Evolutionary conservation across 2,113 vertebrate genomes (phyloP), one percentile per base, ranked within the genome.

Genomic region (Gopherus evgoodei): DNA sequence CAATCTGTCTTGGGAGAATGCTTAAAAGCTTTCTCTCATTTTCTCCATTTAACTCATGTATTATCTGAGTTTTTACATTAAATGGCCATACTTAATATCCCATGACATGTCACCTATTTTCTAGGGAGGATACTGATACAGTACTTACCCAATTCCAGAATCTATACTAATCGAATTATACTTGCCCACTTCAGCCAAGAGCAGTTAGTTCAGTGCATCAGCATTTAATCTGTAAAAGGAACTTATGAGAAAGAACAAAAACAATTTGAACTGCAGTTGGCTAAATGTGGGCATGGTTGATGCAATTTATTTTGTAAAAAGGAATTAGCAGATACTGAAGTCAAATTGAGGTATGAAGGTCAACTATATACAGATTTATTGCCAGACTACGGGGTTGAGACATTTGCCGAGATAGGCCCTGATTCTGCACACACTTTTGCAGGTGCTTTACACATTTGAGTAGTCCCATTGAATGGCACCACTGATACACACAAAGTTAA

Each of bases 1-100:
- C 96, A 90, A 98, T 98, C 98, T 89, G 96, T 98, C 98, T 98
- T 98, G 98, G 97, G 98, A 98, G 97, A 96, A 97, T 96, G 97
- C 98, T 98, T 98, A 98, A 99, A 98, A 98, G 98, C 98, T 98
- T 98, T 98, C 97, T 98, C 98, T 98, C 98, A 98, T 98, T 98
- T 98, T 98, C 98, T 98, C 98, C 97, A 97, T 98, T 98, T 98
- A 98, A 98, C 98, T 98, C 98, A 75, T 98, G 98, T 99, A 98
- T 98, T 98, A 98, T 98, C 98, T 95, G 97, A 97, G 97, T 98
- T 98, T 98, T 98, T 98, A 98, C 98, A 98, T 98, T 98, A 98
- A 99, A 98, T 98, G 98, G 97, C 97, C 97, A 96, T 98, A 98
- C 98, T 98, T 98, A 98, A 98, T 98, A 98, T 98, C 98, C 98